These are phyloP conservation scores for Trichopria drosophilae DNA, from an alignment of 2,888 invertebrate species.

Conservation along the genomic window DNA sequence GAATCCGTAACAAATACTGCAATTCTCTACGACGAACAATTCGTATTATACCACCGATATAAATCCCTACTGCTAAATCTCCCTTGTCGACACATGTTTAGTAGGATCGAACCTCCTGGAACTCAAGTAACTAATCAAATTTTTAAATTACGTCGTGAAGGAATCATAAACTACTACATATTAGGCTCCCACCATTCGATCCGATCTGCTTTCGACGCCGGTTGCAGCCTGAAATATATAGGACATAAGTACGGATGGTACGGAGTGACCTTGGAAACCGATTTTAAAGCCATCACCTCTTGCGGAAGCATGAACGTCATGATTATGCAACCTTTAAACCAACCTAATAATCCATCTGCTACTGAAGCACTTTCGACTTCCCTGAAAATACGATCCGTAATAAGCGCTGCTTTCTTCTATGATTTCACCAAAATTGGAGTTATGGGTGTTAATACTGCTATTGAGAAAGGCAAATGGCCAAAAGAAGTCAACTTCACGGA, in stretches of 20 bases:
- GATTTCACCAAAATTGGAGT: conserved; percentile 64
- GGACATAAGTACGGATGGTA: conserved; percentile 88
- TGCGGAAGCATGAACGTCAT: conserved; percentile 79
- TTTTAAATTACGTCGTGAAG: conserved; percentile 73
- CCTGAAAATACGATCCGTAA: conserved; percentile 42
- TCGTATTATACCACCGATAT: conserved; percentile 93
- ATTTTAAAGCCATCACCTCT: conserved; percentile 69
- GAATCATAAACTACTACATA: conserved; percentile 88
- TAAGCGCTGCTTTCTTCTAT: conserved; percentile 75
- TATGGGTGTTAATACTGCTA: conserved; percentile 47
- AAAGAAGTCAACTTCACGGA: conserved; percentile 68
- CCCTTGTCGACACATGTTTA: conserved; percentile 86
- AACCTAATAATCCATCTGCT: conserved; percentile 68
- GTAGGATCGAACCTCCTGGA: conserved; percentile 64
- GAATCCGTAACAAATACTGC: conserved; percentile 78
- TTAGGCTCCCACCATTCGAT: conserved; percentile 75
- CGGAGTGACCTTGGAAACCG: conserved; percentile 76
- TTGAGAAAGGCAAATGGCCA: conserved; percentile 69
- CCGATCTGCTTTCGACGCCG: conserved; percentile 69
- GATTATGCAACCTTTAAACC: conserved; percentile 73
- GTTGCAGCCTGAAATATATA: conserved; percentile 75
- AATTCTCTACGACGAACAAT: conserved; percentile 85
- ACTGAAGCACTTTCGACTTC: conserved; percentile 38
- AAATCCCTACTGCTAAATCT: conserved; percentile 87
- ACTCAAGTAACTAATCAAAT: conserved; percentile 69